Conservation (phyloP, 2,113 vertebrate genomes). For the Hippoglossus stenolepis region DNA sequence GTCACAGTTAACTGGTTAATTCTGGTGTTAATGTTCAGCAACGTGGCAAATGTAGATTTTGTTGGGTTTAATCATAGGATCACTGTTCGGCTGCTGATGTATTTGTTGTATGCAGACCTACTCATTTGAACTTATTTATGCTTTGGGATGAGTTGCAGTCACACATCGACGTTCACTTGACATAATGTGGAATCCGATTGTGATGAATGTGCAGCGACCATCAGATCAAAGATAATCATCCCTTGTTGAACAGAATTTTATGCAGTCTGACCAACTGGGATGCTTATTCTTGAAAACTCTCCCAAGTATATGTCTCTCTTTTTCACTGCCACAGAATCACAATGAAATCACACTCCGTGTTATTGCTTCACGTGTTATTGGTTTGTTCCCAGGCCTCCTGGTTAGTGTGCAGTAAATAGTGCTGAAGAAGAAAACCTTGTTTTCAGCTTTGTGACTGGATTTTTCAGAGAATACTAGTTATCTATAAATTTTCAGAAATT, state of each 20-base stretch:
- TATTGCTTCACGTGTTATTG: background rate
- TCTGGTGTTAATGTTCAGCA: background rate
- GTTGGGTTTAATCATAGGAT: slow-evolving; percentile 13
- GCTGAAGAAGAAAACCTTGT: too few relatives aligned
- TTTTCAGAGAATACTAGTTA: too few relatives aligned
- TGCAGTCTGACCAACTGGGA: background rate
- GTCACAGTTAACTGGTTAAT: slow-evolving; percentile 17
- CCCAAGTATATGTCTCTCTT: background rate
- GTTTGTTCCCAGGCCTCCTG: background rate
- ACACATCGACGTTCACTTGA: background rate
- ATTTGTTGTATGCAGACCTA: slow-evolving; percentile 7
- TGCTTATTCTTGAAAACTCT: slow-evolving; percentile 18
- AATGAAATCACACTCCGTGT: background rate
- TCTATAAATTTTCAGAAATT: too few relatives aligned
- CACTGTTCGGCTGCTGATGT: background rate
- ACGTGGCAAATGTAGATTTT: background rate
- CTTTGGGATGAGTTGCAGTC: slow-evolving; percentile 12
- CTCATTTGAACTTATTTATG: background rate
- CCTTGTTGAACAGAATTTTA: background rate
- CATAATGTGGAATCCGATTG: slow-evolving; percentile 5
- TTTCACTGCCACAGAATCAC: slow-evolving; percentile 34
- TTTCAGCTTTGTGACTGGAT: too few relatives aligned
- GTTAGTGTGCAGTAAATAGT: background rate
- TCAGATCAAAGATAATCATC: background rate
- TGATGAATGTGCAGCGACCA: background rate